Base-by-base conservation (phyloP, 2,797 vertebrate species). In the Oreonectes daqikongensis region DNA sequence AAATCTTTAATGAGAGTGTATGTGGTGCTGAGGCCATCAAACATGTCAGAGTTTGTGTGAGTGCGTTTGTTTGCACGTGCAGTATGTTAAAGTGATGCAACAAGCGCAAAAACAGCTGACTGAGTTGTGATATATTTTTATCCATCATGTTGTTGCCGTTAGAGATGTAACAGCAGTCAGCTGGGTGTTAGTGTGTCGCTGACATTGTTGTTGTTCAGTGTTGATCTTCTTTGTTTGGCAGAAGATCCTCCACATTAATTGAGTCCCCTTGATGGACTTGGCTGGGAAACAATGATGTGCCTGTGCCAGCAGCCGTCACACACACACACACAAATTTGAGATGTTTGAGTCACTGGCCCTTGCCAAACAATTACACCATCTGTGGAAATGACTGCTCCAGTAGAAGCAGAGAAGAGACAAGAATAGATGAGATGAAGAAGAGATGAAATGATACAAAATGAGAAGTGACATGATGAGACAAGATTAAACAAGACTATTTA, bases 291-390 rank as follows among this genome's bases (percentile, higher is more conserved):
- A 52, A 26, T 77, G 65, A 77, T 77, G 55, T 35, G 40, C 18
- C 6, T 22, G 46, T 72, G 69, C 63, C 61, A 76, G 15, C 53
- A n/a, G 26, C 61, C 61, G 69, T 68, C 77, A 42, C 40, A 1
- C 11, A 14, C 40, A 2, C 11, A 42, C 10, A 52, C 66, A 53
- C 75, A 65, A 71, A 78, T 52, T 64, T 2, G 85, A 40, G 14
- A 57, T 52, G 71, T 59, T 55, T 72, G 75, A 63, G 78, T 75
- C 81, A 79, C 82, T 80, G 79, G 80, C 82, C 86, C 85, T 86
- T 88, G 81, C 52, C 60, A 65, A 59, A 67, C 48, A 28, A 78
- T 65, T 66, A 60, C 35, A 69, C 69, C 79, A 77, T 79, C 77
- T 84, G 77, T 74, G 67, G 38, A 77, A 55, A 75, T 48, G 38